Evolutionary conservation across 30 jellyfish, hydroid and myxozoan genomes (phyloP).

Genomic region (Aurelia sp.): DNA sequence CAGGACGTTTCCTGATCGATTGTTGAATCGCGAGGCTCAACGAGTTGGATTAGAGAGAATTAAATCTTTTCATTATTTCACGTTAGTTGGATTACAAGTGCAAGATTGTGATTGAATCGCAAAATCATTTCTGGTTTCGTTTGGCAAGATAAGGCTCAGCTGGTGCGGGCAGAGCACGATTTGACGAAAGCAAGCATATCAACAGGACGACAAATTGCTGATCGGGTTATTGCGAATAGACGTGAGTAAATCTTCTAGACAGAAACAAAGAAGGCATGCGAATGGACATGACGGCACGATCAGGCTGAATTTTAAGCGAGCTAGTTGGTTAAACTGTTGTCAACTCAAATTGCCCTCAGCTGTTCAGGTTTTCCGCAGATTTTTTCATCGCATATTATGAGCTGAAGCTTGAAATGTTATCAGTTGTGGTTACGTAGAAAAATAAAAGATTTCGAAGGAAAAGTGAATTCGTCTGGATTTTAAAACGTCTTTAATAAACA

Average conservation of each 20-base stretch:
- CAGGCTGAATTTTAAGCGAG: too few relatives aligned
- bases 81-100: constrained; percentile 66
- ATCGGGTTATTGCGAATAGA: neutral
- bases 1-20: constrained; percentile 29
- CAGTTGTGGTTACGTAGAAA: too few relatives aligned
- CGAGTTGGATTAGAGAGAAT: constrained; percentile 57
- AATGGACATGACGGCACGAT: neutral
- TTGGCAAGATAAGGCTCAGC: constrained; percentile 33
- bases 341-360: too few relatives aligned
- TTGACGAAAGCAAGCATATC: constrained; percentile 4
- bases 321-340: too few relatives aligned
- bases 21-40: constrained; percentile 38
- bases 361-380: too few relatives aligned
- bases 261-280: neutral
- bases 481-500: too few relatives aligned
- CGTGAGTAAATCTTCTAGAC: neutral
- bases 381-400: too few relatives aligned
- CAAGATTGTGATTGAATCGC: constrained; percentile 56
- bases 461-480: too few relatives aligned
- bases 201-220: neutral
- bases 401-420: too few relatives aligned
- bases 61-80: constrained; percentile 33
- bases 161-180: constrained; percentile 30
- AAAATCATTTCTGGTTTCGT: constrained; percentile 43
- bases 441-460: too few relatives aligned